Evolutionary conservation across 1,140 invertebrate genomes (phyloP).

Genomic region (Thaumatotibia leucotreta): DNA sequence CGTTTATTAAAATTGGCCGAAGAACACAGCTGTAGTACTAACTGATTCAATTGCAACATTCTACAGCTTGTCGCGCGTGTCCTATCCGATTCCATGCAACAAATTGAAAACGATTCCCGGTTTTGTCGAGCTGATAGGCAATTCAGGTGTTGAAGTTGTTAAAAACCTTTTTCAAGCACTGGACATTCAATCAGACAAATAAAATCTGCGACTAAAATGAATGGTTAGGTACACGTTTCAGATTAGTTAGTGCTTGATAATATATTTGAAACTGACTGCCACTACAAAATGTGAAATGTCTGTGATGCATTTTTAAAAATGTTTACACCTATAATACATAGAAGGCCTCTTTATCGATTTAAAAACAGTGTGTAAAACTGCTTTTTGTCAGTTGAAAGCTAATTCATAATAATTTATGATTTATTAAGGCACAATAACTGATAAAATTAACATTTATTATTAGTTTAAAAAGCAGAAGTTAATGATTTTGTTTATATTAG

Average conservation of each 20-base stretch:
- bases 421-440: too few relatives aligned
- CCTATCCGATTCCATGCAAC: not conserved
- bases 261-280: not conserved
- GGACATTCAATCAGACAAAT: not conserved
- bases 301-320: not conserved
- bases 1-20: not conserved
- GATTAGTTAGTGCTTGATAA: not conserved
- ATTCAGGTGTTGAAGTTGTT: not conserved
- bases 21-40: not conserved
- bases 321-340: too few relatives aligned
- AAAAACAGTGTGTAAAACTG: too few relatives aligned
- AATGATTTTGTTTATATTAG: too few relatives aligned
- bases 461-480: too few relatives aligned
- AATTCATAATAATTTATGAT: too few relatives aligned
- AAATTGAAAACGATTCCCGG: conserved; percentile 9
- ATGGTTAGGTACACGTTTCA: not conserved
- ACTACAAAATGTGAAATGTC: not conserved
- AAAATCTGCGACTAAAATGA: not conserved
- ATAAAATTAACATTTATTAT: too few relatives aligned
- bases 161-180: not conserved
- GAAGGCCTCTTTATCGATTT: too few relatives aligned
- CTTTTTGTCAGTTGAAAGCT: too few relatives aligned
- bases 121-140: conserved; percentile 3
- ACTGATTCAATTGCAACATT: conserved; percentile 5
- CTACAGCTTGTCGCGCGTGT: not conserved